Evolutionary conservation across 30 jellyfish, hydroid and myxozoan species (phyloP).

Genomic region (Aurelia aurita): DNA sequence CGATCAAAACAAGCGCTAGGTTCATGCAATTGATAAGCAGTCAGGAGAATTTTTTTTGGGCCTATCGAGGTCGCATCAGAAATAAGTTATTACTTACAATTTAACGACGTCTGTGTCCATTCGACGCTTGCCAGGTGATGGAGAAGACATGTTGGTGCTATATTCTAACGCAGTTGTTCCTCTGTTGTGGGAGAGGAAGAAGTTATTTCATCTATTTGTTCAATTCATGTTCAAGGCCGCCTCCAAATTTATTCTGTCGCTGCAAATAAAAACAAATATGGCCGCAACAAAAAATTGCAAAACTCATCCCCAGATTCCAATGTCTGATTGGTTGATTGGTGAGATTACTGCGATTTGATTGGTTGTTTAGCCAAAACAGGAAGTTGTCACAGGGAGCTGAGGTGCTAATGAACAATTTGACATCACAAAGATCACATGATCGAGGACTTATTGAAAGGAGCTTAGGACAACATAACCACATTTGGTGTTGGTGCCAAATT

Average conservation of each 20-base stretch:
- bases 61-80: conserved; percentile 26
- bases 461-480: too few relatives aligned
- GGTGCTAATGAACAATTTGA: neutral
- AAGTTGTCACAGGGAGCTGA: conserved; percentile 36
- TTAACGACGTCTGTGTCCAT: conserved; percentile 99
- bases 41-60: neutral
- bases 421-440: conserved; percentile 5
- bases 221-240: conserved; percentile 50
- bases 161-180: neutral
- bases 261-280: conserved; percentile 79
- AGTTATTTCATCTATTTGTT: neutral
- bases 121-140: conserved; percentile 98
- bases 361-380: conserved; percentile 29
- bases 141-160: conserved; percentile 86
- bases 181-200: neutral
- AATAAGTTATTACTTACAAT: conserved; percentile 66
- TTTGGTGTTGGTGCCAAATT: too few relatives aligned
- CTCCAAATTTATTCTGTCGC: conserved; percentile 31
- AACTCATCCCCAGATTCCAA: conserved; percentile 22
- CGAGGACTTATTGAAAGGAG: neutral
- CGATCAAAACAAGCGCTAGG: too few relatives aligned
- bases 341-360: conserved; percentile 16
- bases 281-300: conserved; percentile 52
- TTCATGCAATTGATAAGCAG: too few relatives aligned
- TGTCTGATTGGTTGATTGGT: conserved; percentile 34